Conservation (phyloP, 1,140 invertebrate genomes). For the Cyphomyrmex costatus region DNA sequence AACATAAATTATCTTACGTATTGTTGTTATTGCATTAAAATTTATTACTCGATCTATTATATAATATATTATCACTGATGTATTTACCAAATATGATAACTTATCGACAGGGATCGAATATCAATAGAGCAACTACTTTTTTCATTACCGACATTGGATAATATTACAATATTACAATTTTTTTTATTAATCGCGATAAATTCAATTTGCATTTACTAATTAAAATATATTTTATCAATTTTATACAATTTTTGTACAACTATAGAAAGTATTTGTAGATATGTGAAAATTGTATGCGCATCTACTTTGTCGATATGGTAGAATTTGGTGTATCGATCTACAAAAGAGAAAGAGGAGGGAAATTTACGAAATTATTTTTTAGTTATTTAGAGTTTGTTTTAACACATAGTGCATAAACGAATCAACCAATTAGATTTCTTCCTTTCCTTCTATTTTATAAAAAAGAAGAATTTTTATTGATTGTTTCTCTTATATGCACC, state of each 20-base stretch:
- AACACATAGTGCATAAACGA: no score
- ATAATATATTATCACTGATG: no score
- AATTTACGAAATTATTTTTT: not conserved
- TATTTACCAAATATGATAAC: constrained; percentile 4
- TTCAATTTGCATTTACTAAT: not conserved
- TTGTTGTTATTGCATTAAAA: no score
- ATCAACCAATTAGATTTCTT: no score
- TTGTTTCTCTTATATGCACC: no score
- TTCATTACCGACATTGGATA: not conserved
- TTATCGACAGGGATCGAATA: not conserved
- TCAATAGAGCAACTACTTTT: not conserved
- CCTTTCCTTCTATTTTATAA: no score
- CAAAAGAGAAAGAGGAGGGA: not conserved
- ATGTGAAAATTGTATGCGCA: not conserved
- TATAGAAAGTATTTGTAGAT: not conserved
- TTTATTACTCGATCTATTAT: no score
- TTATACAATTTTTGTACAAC: not conserved
- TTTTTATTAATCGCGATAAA: not conserved
- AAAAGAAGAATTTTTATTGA: no score
- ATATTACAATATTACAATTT: not conserved
- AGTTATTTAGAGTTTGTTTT: not conserved
- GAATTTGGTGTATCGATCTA: not conserved
- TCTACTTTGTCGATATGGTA: not conserved
- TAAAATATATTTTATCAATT: not conserved
- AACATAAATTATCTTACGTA: not conserved